A percentile compares a stretch with the other conserved stretches of the same genome.
Conservation (phyloP, 2,888 invertebrate genomes). For the Thereva nobilitata region DNA sequence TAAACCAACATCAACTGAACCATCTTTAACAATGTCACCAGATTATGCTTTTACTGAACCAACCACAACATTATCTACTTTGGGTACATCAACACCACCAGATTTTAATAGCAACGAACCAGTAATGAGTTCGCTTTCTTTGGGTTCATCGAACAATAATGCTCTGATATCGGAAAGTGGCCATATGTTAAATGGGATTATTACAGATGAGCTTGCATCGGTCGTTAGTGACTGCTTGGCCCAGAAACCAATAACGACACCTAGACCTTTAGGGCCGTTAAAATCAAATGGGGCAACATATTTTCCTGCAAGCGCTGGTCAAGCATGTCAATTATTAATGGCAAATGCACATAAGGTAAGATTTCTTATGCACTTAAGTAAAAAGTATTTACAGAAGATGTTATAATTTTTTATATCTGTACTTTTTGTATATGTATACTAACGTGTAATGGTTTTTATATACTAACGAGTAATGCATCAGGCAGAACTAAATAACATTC, state of each 20-base stretch:
- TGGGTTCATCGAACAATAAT: no score
- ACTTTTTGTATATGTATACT: background rate
- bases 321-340: constrained; percentile 63
- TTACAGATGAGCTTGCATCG: constrained; percentile 49
- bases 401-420: background rate
- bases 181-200: constrained; percentile 58
- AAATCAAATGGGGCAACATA: constrained; percentile 58
- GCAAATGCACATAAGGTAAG: constrained; percentile 66
- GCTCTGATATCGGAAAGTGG: no score
- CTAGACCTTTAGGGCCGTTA: constrained; percentile 59
- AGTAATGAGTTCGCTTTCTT: background rate
- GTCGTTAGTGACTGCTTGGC: constrained; percentile 53
- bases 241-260: constrained; percentile 55
- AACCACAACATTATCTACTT: constrained; percentile 25
- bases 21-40: background rate
- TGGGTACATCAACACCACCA: constrained; percentile 11
- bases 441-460: no score
- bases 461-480: no score
- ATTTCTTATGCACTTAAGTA: background rate
- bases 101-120: constrained; percentile 1
- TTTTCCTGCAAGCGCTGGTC: constrained; percentile 62
- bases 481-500: no score
- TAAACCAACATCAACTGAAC: background rate
- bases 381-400: background rate
- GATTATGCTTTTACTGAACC: constrained; percentile 3